Conservation (phyloP, 2,888 invertebrate species). For the Calliphora vomitoria region DNA sequence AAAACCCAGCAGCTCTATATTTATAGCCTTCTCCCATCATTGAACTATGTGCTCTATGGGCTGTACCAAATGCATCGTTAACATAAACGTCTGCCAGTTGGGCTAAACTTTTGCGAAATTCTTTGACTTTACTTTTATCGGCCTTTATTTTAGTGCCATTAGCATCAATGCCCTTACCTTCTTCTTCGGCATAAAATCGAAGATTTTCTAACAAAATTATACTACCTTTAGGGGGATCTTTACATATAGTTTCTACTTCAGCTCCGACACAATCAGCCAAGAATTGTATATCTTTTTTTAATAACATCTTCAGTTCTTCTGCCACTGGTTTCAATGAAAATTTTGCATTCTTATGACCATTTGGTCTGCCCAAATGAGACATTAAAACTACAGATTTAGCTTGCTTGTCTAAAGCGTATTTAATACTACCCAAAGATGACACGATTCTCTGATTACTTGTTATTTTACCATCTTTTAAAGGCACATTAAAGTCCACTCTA, state of each 20-base stretch:
- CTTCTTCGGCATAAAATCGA: slow-evolving; percentile 98
- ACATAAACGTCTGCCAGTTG: slow-evolving; percentile 98
- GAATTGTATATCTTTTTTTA: slow-evolving; percentile 90
- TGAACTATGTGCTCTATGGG: slow-evolving; percentile 93
- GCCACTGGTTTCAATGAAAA: slow-evolving; percentile 97
- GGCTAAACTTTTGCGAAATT: slow-evolving; percentile 94
- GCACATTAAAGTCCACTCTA: slow-evolving; percentile 99
- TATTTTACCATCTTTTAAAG: slow-evolving; percentile 96
- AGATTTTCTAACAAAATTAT: slow-evolving; percentile 98
- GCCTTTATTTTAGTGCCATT: slow-evolving; percentile 97
- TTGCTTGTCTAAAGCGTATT: slow-evolving; percentile 95
- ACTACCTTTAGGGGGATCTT: slow-evolving; percentile 94
- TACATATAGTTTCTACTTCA: slow-evolving; percentile 95
- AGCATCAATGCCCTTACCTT: slow-evolving; percentile 97
- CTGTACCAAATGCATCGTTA: slow-evolving; percentile 99
- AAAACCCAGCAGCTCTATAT: slow-evolving; percentile 96
- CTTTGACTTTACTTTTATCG: slow-evolving; percentile 90
- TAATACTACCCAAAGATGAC: slow-evolving; percentile 96
- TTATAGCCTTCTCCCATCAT: slow-evolving; percentile 99
- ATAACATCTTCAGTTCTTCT: slow-evolving; percentile 92
- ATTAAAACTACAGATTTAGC: slow-evolving; percentile 97
- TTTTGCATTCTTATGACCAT: slow-evolving; percentile 94
- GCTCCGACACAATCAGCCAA: slow-evolving; percentile 96
- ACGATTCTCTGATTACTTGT: slow-evolving; percentile 99
- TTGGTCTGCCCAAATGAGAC: slow-evolving; percentile 99